Percentiles rank a stretch among this genome's conserved stretches.
Evolutionary conservation across 1,140 invertebrate genomes (phyloP).

Genomic region (Drosophila pseudoananassae): DNA sequence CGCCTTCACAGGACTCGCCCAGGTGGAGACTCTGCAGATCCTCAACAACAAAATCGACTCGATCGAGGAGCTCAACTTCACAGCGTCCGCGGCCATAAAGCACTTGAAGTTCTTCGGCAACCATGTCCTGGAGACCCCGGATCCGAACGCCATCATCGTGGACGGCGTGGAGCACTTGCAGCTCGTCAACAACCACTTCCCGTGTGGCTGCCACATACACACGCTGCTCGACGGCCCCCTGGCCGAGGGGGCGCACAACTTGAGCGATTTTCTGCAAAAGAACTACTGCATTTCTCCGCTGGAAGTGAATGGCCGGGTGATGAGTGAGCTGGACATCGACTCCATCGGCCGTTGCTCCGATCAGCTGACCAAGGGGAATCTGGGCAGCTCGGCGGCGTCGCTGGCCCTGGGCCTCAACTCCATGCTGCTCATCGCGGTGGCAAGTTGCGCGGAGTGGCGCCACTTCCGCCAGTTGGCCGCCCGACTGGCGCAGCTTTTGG

Average conservation of each 20-base stretch:
- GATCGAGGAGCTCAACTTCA: constrained; percentile 89
- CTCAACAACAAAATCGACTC: constrained; percentile 93
- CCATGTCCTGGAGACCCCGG: constrained; percentile 90
- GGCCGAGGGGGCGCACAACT: constrained; percentile 86
- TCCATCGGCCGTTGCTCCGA: constrained; percentile 88
- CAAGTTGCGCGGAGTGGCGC: constrained; percentile 68
- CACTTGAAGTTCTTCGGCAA: constrained; percentile 90
- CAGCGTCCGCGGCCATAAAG: constrained; percentile 88
- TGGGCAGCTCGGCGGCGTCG: constrained; percentile 85
- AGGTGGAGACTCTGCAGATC: constrained; percentile 89
- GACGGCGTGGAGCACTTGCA: constrained; percentile 88
- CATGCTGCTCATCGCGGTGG: constrained; percentile 75
- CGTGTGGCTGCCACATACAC: constrained; percentile 92
- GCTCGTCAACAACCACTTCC: constrained; percentile 91
- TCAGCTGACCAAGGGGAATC: constrained; percentile 87
- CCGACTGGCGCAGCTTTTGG: constrained; percentile 43
- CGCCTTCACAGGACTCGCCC: constrained; percentile 89
- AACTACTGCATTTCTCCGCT: constrained; percentile 94
- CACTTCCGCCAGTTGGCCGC: constrained; percentile 47
- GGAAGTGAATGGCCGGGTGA: constrained; percentile 90
- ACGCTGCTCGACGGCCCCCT: constrained; percentile 90
- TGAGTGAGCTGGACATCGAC: constrained; percentile 89
- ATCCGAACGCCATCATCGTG: constrained; percentile 87
- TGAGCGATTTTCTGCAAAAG: constrained; percentile 88
- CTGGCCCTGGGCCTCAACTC: constrained; percentile 69